phyloP scores from a whole-genome alignment of 2,113 vertebrate species.

The Platichthys stellatus region DNA sequence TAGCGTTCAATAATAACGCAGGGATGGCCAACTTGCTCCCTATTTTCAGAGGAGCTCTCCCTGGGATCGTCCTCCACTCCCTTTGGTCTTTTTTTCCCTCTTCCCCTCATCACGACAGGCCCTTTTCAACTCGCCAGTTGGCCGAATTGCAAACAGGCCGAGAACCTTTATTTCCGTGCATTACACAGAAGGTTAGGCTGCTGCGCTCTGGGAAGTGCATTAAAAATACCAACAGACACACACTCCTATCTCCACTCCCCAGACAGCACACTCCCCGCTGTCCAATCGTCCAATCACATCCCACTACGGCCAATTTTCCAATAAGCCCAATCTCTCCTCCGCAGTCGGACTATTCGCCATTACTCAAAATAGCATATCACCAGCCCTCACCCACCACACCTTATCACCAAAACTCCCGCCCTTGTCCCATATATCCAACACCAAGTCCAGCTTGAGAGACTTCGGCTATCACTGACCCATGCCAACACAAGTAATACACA shows the following conservation, averaged over 20 bases:
- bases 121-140: slow-evolving; percentile 61
- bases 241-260: slow-evolving; percentile 51
- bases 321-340: slow-evolving; percentile 55
- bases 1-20: slow-evolving; percentile 76
- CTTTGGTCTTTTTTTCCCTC: slow-evolving; percentile 26
- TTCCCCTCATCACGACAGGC: slow-evolving; percentile 37
- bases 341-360: slow-evolving; percentile 48
- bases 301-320: slow-evolving; percentile 60
- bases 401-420: slow-evolving; percentile 39
- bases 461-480: slow-evolving; percentile 32
- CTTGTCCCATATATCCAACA: slow-evolving; percentile 22
- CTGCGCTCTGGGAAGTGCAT: slow-evolving; percentile 49
- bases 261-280: slow-evolving; percentile 35
- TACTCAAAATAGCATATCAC: slow-evolving; percentile 48
- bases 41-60: slow-evolving; percentile 68
- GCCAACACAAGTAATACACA: slow-evolving; percentile 2
- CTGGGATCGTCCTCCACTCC: slow-evolving; percentile 51
- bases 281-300: slow-evolving; percentile 60
- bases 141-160: slow-evolving; percentile 43
- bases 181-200: slow-evolving; percentile 59
- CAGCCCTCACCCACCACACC: slow-evolving; percentile 20
- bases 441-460: slow-evolving; percentile 3
- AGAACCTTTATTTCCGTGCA: slow-evolving; percentile 45
- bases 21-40: slow-evolving; percentile 69
- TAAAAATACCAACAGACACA: slow-evolving; percentile 49